Percentiles rank a stretch among this genome's conserved stretches.
phyloP scores from a whole-genome alignment of 2,797 vertebrate genomes.

The Odontamblyopus lacepedii region DNA sequence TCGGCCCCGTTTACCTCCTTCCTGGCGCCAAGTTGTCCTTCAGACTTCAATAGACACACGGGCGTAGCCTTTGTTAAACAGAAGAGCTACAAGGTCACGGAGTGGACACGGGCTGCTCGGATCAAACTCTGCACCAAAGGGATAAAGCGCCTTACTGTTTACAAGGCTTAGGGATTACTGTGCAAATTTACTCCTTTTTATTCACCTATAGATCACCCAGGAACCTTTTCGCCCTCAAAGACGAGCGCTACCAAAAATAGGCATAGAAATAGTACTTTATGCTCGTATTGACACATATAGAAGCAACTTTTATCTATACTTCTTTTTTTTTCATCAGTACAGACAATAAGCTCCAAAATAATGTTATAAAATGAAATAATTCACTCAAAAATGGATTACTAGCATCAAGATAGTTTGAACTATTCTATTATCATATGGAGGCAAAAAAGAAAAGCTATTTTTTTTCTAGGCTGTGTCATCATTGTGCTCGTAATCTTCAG shows the following conservation, averaged over 20 bases:
- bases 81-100: constrained; percentile 24
- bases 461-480: neutral
- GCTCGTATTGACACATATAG: too few relatives aligned
- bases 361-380: too few relatives aligned
- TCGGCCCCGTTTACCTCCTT: constrained; percentile 46
- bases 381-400: too few relatives aligned
- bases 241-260: too few relatives aligned
- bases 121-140: constrained; percentile 9
- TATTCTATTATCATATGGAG: too few relatives aligned
- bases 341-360: too few relatives aligned
- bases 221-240: neutral
- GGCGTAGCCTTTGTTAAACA: constrained; percentile 55
- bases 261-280: too few relatives aligned
- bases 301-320: too few relatives aligned
- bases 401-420: too few relatives aligned
- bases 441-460: neutral
- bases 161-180: neutral
- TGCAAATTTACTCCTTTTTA: neutral
- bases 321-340: too few relatives aligned
- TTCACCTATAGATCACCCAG: neutral
- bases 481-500: neutral
- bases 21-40: constrained; percentile 66
- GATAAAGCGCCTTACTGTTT: neutral
- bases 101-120: constrained; percentile 23
- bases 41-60: constrained; percentile 56